Conservation (phyloP, 2,797 vertebrate species). For the Gorsachius magnificus region DNA sequence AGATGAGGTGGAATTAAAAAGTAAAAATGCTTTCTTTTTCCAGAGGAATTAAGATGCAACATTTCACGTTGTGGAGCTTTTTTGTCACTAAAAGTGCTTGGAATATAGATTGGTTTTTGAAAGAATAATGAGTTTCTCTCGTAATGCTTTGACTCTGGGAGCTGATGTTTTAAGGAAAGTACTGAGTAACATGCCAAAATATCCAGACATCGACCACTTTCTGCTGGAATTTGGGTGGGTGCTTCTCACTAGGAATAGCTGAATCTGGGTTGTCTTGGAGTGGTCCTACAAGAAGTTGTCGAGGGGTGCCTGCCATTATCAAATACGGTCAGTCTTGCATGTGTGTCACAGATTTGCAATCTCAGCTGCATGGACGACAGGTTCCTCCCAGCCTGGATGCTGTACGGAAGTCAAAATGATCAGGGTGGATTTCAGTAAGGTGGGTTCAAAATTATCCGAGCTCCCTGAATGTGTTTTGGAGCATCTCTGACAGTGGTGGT, state of each 20-base stretch:
- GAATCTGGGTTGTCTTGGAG: background rate
- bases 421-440: background rate
- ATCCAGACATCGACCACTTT: background rate
- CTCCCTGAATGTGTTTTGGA: background rate
- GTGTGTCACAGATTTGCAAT: background rate
- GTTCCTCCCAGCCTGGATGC: background rate
- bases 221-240: background rate
- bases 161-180: background rate
- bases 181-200: background rate
- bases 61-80: background rate
- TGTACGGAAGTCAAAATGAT: background rate
- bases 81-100: background rate
- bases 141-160: background rate
- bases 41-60: background rate
- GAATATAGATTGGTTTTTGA: background rate
- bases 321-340: background rate
- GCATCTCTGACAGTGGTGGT: background rate
- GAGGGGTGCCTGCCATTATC: background rate
- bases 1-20: background rate
- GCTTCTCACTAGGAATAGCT: background rate
- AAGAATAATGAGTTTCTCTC: background rate
- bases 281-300: background rate
- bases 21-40: background rate
- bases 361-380: background rate
- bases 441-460: background rate